A percentile compares a stretch with the other conserved stretches of the same genome.
Evolutionary conservation across 1,140 invertebrate genomes (phyloP).

Genomic region (Belonocnema kinseyi): DNA sequence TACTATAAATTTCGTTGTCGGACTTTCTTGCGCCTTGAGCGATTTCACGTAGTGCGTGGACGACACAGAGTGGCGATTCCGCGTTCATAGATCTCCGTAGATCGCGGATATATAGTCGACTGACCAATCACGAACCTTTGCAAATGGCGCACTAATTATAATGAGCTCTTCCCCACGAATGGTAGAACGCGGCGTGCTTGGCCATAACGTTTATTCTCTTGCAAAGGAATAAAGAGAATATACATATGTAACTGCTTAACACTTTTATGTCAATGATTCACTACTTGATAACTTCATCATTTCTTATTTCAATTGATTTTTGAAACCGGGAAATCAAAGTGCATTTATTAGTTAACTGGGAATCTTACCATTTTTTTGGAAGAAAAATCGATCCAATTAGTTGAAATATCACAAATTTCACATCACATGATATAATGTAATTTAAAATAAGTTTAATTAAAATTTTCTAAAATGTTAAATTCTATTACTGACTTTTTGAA

Average conservation of each 20-base stretch:
- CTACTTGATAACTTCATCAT: neutral
- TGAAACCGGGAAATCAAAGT: no score
- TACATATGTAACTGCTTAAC: no score
- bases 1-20: slow-evolving; percentile 60
- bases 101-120: slow-evolving; percentile 49
- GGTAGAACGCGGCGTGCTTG: slow-evolving; percentile 45
- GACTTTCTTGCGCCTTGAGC: slow-evolving; percentile 51
- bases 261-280: slow-evolving; percentile 59
- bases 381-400: no score
- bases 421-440: no score
- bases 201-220: slow-evolving; percentile 40
- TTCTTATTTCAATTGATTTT: no score
- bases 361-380: no score
- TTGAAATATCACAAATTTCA: no score
- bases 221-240: neutral
- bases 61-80: slow-evolving; percentile 48
- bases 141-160: slow-evolving; percentile 65
- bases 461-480: no score
- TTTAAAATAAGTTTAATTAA: no score
- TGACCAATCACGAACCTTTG: slow-evolving; percentile 44
- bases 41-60: slow-evolving; percentile 36
- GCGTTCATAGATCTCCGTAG: slow-evolving; percentile 56
- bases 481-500: no score
- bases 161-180: slow-evolving; percentile 61
- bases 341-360: no score